These are phyloP conservation scores for Lycopodina hypogea DNA, from an alignment of 37 sponge, comb jelly and placozoan species.

Conservation along the genomic window DNA sequence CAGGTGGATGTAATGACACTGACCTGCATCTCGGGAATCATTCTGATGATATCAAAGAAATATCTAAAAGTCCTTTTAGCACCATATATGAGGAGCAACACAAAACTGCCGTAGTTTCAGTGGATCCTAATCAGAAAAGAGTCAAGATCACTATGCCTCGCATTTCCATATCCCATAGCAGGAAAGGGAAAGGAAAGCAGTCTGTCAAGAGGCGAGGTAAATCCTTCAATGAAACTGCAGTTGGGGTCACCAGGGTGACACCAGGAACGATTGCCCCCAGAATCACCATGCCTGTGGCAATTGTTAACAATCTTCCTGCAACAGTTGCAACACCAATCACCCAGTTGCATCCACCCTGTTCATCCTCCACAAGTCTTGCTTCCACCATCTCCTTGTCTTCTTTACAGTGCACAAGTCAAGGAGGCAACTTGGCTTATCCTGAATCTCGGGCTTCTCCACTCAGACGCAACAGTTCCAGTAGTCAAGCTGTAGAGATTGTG, in stretches of 20 bases:
- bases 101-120: conserved; percentile 59
- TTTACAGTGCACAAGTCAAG: no score
- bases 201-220: not conserved
- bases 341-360: not conserved
- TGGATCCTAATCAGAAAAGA: conserved; percentile 53
- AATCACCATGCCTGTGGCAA: not conserved
- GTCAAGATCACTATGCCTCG: not conserved
- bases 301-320: not conserved
- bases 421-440: not conserved
- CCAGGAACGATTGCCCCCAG: not conserved
- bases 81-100: conserved; percentile 38
- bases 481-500: not conserved
- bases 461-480: not conserved
- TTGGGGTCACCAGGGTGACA: not conserved
- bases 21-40: not conserved
- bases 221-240: not conserved
- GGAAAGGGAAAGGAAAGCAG: conserved; percentile 2
- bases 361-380: not conserved
- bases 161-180: no score
- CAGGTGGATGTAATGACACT: not conserved
- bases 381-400: not conserved
- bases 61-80: conserved; percentile 32
- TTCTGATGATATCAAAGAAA: not conserved
- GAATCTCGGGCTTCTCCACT: not conserved
- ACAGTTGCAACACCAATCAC: not conserved